Evolutionary conservation across 2,888 invertebrate genomes (phyloP).

Genomic region (Plagodis pulveraria): DNA sequence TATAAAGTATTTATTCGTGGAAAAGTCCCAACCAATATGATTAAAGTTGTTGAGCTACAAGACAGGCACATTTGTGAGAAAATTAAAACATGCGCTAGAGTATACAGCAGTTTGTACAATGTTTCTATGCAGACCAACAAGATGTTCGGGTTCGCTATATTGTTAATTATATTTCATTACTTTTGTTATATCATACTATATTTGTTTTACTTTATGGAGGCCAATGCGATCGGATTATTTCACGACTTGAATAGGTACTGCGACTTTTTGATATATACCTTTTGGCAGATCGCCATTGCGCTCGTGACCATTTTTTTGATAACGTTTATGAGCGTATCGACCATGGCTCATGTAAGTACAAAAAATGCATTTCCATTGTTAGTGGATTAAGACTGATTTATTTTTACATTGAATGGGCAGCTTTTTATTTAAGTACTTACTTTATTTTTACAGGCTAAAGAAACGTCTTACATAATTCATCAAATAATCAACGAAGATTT

Average conservation of each 20-base stretch:
- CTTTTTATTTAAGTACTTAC: not conserved
- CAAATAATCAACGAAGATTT: conserved; percentile 62
- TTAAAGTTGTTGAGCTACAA: conserved; percentile 48
- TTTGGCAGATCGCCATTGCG: conserved; percentile 61
- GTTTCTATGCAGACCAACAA: conserved; percentile 45
- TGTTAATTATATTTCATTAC: conserved; percentile 50
- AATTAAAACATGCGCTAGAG: conserved; percentile 57
- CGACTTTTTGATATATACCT: conserved; percentile 57
- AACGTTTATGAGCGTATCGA: conserved; percentile 54
- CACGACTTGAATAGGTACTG: conserved; percentile 56
- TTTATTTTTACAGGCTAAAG: conserved; percentile 55
- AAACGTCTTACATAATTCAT: conserved; percentile 54
- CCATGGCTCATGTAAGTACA: conserved; percentile 52
- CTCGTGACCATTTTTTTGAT: conserved; percentile 49
- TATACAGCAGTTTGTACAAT: conserved; percentile 57
- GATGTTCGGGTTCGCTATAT: conserved; percentile 54
- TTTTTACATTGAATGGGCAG: not conserved
- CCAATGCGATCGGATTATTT: conserved; percentile 64
- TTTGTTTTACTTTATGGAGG: conserved; percentile 73
- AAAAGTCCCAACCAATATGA: conserved; percentile 37
- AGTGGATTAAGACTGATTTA: no score
- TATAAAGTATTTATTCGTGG: conserved; percentile 49
- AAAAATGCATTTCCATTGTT: not conserved
- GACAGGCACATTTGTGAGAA: conserved; percentile 56
- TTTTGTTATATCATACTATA: conserved; percentile 55